Base-by-base conservation (phyloP, 2,113 vertebrate genomes). In the Tragelaphus strepsiceros region DNA sequence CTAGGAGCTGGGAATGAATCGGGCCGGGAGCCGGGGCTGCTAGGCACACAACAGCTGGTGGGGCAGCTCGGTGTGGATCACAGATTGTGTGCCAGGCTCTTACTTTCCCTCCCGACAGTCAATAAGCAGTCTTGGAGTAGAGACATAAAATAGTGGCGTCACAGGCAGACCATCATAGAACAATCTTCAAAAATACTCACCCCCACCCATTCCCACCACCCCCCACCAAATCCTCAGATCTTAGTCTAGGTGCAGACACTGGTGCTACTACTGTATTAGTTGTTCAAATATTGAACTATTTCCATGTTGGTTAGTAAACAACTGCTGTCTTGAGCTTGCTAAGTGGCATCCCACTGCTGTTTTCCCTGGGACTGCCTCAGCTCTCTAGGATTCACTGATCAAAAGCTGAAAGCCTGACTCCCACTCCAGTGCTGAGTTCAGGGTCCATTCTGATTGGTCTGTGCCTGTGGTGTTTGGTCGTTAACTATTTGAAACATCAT, bases 121-220 rank as follows among this genome's bases (percentile, higher is more conserved):
- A 53, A 64, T 90, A 86, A 89, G 28, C 46, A 49, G 7, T 53
- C 80, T 89, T 56, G 92, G 58, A n/a, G 24, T 84, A 62, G 80
- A 89, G 74, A 58, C 22, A 17, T 17, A 51, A 56, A 74, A 94
- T 77, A 56, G 90, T 10, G 92, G 62, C 62, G 39, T 88, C 46
- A 49, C 6, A 13, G 28, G 74, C 85, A 89, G 61, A 67, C 16
- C 3, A 16, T 62, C 32, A 24, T 46, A 94, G 56, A 83, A 13
- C 17, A 67, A 26, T 13, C 15, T 94, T 98, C 91, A 35, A 35
- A 74, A 24, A 74, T 74, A 74, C 12, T 71, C 35, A 77, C 12
- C 39, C 12, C 22, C 0, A 0, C 17, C 2, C 9, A 30, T 15
- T 2, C 67, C n/a, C 21, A 1, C 67, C n/a, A 35, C 4, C 17